Evolutionary conservation across 2,888 invertebrate genomes (phyloP), one percentile per base, ranked within the genome.

Genomic region (Gastracanthus pulcherrimus): DNA sequence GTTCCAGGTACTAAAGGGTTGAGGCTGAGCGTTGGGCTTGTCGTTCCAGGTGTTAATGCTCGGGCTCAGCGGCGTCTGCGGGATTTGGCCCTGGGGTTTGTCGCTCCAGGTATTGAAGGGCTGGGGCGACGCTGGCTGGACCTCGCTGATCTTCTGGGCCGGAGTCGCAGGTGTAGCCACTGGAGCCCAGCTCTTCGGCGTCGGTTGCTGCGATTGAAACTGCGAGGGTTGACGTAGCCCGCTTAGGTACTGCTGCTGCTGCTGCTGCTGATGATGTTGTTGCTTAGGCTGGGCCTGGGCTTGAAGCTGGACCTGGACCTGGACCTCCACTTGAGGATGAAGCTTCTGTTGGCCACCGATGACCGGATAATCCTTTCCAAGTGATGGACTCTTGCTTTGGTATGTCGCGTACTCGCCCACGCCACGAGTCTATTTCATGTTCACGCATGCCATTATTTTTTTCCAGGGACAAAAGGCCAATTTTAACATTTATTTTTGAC

Each of bases 121-220:
- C 66, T 71, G 67, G 84, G 64, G 23, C 64, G 76, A 72, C 83
- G 81, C 80, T 83, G 85, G 78, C 75, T 83, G 81, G 76, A 80
- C 84, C 76, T 84, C 88, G 4, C 19, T 51, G 19, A 48, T 48
- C 23, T 16, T 36, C 26, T 55, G 36, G 16, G 26, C 36, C 36
- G 29, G 31, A 16, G n/a, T 93, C 90, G 88, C 92, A 91, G 92
- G 92, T 82, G 92, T 92, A 82, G 92, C 92, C 19, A 93, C 92
- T 70, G 92, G 92, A 58, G 92, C 92, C 93, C 93, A 93, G 81
- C 86, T 86, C 81, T 88, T 90, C n/a, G 86, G 84, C 76, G 83
- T 82, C 23, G 75, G 11, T 6, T 29, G 64, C 64, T 45, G 31
- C 2, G 13, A 5, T 19, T 64, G 64, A n/a, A 36, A 66, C 16